phyloP scores from a whole-genome alignment of 2,113 vertebrate genomes.

The Mus musculus region GRCm39 chr13:116730001-116730500 shows the following conservation, averaged over 20 bases:
- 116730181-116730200: background rate
- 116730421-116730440: background rate
- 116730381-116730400: background rate
- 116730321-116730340: background rate
- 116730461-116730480: too few species aligned
- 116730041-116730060: background rate
- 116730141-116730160: background rate
- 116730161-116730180: background rate
- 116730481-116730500: background rate
- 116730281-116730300: background rate
- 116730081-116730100: conserved; percentile 35
- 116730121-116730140: background rate
- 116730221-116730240: conserved; percentile 14
- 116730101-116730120: background rate
- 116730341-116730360: background rate
- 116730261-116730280: background rate
- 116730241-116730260: background rate
- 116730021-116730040: background rate
- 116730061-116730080: background rate
- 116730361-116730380: background rate
- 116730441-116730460: too few species aligned
- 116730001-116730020: background rate
- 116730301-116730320: background rate
- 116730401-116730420: background rate
- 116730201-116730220: background rate